phyloP scores from a whole-genome alignment of 2,888 invertebrate species.

The Horisme vitalbata region DNA sequence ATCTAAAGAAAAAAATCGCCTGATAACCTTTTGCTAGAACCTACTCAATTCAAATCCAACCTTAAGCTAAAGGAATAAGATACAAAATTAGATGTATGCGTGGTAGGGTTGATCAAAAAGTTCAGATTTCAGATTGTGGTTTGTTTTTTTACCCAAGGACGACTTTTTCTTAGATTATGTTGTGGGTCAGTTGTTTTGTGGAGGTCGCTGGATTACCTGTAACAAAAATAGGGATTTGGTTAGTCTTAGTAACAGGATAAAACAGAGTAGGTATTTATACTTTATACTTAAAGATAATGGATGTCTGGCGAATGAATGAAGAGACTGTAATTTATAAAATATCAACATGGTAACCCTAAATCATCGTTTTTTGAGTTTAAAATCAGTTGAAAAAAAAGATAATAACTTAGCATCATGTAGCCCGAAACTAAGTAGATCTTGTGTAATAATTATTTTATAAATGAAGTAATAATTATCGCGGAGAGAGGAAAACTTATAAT shows the following conservation, averaged over 20 bases:
- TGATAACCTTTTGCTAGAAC: neutral
- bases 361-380: too few species aligned
- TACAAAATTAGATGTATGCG: neutral
- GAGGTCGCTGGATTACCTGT: conserved; percentile 39
- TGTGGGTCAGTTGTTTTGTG: conserved; percentile 30
- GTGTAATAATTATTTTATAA: too few species aligned
- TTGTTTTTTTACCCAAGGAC: conserved; percentile 35
- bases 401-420: too few species aligned
- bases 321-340: too few species aligned
- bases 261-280: too few species aligned
- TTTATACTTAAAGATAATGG: too few species aligned
- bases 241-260: neutral
- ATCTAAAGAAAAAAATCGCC: conserved; percentile 8
- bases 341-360: too few species aligned
- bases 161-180: conserved; percentile 15
- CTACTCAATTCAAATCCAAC: conserved; percentile 5
- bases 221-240: conserved; percentile 36
- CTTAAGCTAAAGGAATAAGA: neutral
- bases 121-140: conserved; percentile 30
- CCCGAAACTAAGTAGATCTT: too few species aligned
- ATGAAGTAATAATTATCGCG: too few species aligned
- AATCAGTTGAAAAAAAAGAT: too few species aligned
- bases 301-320: too few species aligned
- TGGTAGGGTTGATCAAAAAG: conserved; percentile 18
- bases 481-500: too few species aligned